Evolutionary conservation across 2,113 vertebrate genomes (phyloP).

Genomic region (Uria lomvia): DNA sequence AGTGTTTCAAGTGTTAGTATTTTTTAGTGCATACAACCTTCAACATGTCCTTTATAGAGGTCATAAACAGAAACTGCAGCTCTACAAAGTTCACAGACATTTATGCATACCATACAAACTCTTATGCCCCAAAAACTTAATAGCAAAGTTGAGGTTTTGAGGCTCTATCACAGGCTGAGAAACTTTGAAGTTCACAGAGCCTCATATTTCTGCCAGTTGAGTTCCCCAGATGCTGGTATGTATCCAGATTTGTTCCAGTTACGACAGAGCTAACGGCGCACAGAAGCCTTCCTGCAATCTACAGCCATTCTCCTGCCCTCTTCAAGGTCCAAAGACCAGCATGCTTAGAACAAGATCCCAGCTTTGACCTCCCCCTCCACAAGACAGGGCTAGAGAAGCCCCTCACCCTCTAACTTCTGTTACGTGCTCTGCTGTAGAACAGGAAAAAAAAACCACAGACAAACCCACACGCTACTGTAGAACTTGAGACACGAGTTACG

Average conservation of each 20-base stretch:
- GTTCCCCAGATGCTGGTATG: not conserved
- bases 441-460: not conserved
- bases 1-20: not conserved
- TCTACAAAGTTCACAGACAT: not conserved
- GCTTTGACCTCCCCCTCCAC: not conserved
- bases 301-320: not conserved
- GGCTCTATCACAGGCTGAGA: not conserved
- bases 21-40: not conserved
- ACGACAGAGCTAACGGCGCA: not conserved
- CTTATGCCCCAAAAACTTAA: not conserved
- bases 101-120: not conserved
- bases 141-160: not conserved
- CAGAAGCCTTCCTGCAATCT: not conserved
- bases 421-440: not conserved
- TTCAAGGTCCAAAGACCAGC: not conserved
- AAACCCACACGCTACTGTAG: not conserved
- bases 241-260: not conserved
- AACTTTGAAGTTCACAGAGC: not conserved
- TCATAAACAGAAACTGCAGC: not conserved
- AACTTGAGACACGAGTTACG: not conserved
- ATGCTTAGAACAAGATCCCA: not conserved
- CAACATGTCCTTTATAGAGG: not conserved
- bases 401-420: not conserved
- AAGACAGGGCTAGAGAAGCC: not conserved
- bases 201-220: rapidly evolving